phyloP scores from a whole-genome alignment of 2,797 vertebrate species.

The Scyliorhinus canicula region DNA sequence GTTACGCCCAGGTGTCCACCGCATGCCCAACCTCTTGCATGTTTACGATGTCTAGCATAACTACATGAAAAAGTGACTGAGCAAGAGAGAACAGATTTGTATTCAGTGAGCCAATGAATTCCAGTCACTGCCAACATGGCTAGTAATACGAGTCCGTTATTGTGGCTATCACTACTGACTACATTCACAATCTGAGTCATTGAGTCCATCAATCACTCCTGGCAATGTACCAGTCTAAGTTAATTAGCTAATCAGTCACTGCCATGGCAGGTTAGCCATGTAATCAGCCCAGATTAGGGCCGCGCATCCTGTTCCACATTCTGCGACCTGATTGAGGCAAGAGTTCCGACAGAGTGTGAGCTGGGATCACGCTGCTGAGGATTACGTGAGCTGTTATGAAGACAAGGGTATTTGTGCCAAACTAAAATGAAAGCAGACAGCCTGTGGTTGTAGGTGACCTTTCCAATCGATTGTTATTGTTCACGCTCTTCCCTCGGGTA shows the following conservation, averaged over 20 bases:
- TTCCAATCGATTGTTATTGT: neutral
- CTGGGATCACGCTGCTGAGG: neutral
- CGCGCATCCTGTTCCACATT: neutral
- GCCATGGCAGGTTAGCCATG: neutral
- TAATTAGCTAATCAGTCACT: neutral
- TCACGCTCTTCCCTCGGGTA: neutral
- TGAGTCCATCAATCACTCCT: neutral
- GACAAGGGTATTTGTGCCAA: neutral
- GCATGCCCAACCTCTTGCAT: too few species aligned
- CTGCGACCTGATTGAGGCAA: neutral
- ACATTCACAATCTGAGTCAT: neutral
- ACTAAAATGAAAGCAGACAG: neutral
- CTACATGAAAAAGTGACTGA: neutral
- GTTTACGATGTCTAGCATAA: neutral
- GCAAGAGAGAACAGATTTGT: neutral
- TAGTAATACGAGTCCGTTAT: neutral
- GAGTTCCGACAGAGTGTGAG: neutral
- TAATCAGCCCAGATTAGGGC: neutral
- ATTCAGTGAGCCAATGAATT: neutral
- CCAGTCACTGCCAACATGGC: neutral
- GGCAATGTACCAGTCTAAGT: neutral
- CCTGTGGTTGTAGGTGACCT: neutral
- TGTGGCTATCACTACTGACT: neutral
- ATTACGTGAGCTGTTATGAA: neutral
- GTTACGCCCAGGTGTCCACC: neutral